These are phyloP conservation scores for Philereme vetulata DNA, from an alignment of 2,888 invertebrate genomes.

Conservation along the genomic window DNA sequence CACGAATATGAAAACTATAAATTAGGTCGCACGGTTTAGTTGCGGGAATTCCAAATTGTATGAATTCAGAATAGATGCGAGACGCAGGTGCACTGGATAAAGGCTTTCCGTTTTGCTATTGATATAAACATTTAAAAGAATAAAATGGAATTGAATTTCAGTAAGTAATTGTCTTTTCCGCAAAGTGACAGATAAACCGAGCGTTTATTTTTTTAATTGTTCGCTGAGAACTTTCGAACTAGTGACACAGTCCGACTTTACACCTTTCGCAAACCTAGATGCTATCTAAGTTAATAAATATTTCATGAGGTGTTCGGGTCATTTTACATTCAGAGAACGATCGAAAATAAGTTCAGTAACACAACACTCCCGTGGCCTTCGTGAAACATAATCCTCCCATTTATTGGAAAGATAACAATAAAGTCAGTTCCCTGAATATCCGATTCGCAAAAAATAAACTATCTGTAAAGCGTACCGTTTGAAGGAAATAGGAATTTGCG, in stretches of 20 bases:
- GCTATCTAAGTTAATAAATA: too few species aligned
- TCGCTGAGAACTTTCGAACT: slow-evolving; percentile 2
- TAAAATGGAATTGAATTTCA: slow-evolving; percentile 20
- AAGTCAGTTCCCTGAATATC: too few species aligned
- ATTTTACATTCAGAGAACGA: too few species aligned
- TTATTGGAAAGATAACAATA: background rate
- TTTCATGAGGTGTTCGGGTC: background rate
- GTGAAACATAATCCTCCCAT: background rate
- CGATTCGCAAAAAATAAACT: background rate
- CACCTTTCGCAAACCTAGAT: too few species aligned
- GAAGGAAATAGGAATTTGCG: background rate
- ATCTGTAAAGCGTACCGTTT: slow-evolving; percentile 1
- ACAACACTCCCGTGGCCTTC: too few species aligned
- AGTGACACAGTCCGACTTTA: too few species aligned
- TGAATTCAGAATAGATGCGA: slow-evolving; percentile 22
- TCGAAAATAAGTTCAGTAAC: too few species aligned
- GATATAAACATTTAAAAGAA: slow-evolving; percentile 28
- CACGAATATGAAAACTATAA: slow-evolving; percentile 26
- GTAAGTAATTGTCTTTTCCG: slow-evolving; percentile 20
- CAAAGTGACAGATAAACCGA: slow-evolving; percentile 14
- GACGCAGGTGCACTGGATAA: slow-evolving; percentile 23
- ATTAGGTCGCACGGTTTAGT: slow-evolving; percentile 22
- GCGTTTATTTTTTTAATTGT: slow-evolving; percentile 19
- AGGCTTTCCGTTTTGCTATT: slow-evolving; percentile 16
- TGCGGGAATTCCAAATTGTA: slow-evolving; percentile 18